Conservation (phyloP, 2,113 vertebrate species). For the Accipiter cooperii region DNA sequence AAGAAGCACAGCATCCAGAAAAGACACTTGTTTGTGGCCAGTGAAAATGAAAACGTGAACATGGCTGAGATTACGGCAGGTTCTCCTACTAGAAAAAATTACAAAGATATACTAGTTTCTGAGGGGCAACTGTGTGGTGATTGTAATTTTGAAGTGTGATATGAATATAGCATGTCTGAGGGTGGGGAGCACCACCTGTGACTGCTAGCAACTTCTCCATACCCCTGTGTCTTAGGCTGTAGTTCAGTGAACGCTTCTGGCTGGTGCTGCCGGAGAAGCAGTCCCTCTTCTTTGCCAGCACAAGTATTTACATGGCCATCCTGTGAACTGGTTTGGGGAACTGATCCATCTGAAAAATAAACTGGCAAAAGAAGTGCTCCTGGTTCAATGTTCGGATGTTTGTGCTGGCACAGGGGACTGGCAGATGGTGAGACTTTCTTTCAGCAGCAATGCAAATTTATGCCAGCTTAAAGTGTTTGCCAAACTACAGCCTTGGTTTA, state of each 20-base stretch:
- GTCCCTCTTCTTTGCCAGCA: not conserved
- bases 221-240: not conserved
- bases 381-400: conserved; percentile 53
- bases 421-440: conserved; percentile 58
- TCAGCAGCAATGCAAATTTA: conserved; percentile 55
- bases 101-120: not conserved
- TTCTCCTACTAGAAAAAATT: not conserved
- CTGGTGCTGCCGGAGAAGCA: not conserved
- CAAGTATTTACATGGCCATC: conserved; percentile 53
- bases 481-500: conserved; percentile 42
- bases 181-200: not conserved
- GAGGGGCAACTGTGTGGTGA: not conserved
- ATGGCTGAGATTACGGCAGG: not conserved
- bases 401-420: conserved; percentile 46
- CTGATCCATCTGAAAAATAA: conserved; percentile 46
- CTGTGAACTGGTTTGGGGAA: conserved; percentile 49
- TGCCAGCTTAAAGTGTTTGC: conserved; percentile 49
- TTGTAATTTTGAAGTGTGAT: not conserved
- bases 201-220: not conserved
- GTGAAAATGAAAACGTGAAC: not conserved
- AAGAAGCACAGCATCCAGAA: not conserved
- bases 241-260: not conserved
- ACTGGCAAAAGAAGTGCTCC: conserved; percentile 48
- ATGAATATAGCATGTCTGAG: not conserved
- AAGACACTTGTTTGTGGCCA: not conserved